A percentile compares a stretch with the other conserved stretches of the same genome.
These are phyloP conservation scores for Eupithecia insigniata DNA, from an alignment of 2,888 invertebrate species.

Conservation along the genomic window DNA sequence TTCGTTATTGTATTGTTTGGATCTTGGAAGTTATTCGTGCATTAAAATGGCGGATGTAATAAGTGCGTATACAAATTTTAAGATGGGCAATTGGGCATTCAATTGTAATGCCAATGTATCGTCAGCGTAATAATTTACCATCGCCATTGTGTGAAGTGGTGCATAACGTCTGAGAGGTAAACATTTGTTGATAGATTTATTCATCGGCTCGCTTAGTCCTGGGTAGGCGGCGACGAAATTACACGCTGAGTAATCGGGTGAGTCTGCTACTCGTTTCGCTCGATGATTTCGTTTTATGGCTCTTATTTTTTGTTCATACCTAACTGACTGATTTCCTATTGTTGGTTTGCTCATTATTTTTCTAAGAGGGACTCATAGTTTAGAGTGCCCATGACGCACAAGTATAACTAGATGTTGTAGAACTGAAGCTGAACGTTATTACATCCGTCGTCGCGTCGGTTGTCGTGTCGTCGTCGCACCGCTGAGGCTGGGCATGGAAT, in stretches of 20 bases:
- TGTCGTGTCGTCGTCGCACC: not conserved
- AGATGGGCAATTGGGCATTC: constrained; percentile 51
- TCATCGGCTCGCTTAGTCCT: constrained; percentile 60
- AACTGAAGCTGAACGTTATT: not conserved
- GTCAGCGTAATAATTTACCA: constrained; percentile 67
- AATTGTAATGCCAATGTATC: constrained; percentile 62
- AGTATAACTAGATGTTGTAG: not conserved
- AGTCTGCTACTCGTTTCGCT: constrained; percentile 70
- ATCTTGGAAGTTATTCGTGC: constrained; percentile 39
- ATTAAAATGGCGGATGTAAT: constrained; percentile 44
- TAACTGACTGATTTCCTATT: constrained; percentile 61
- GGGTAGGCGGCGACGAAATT: constrained; percentile 70
- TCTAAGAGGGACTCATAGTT: constrained; percentile 15
- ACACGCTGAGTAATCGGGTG: constrained; percentile 78
- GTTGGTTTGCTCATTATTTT: constrained; percentile 49
- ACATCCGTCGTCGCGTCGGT: too few species aligned
- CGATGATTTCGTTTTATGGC: constrained; percentile 70
- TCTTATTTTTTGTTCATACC: constrained; percentile 64
- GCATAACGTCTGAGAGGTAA: constrained; percentile 75
- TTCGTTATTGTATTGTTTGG: constrained; percentile 31
- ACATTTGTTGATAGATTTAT: constrained; percentile 80
- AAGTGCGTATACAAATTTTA: constrained; percentile 41
- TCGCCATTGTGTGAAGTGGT: constrained; percentile 71
- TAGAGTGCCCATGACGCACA: not conserved
- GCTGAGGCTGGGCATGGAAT: not conserved